Evolutionary conservation across 1,140 invertebrate genomes (phyloP).

Genomic region (Cotesia typhae): DNA sequence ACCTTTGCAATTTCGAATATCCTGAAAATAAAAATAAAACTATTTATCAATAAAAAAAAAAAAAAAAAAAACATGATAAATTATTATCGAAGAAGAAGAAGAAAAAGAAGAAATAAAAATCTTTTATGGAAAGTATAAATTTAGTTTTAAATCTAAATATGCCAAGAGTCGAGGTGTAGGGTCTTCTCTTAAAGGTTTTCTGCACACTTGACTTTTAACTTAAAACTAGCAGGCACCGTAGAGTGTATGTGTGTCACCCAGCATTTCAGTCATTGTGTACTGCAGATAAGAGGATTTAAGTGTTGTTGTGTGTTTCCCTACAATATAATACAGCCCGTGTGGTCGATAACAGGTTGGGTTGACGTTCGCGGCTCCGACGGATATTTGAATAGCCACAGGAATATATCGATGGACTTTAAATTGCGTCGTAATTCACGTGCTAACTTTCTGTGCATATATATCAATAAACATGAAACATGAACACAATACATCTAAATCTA

Average conservation of each 20-base stretch:
- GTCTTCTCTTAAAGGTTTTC: too few species aligned
- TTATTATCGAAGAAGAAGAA: too few species aligned
- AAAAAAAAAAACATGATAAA: too few species aligned
- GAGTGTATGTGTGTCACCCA: too few species aligned
- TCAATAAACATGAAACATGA: too few species aligned
- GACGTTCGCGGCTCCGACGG: slow-evolving; percentile 10
- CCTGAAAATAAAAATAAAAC: neutral
- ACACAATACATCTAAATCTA: neutral
- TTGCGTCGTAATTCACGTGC: slow-evolving; percentile 8
- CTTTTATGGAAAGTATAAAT: too few species aligned
- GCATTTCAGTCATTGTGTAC: neutral
- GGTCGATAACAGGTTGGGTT: slow-evolving; percentile 27
- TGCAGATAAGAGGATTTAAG: neutral
- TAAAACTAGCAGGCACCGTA: too few species aligned
- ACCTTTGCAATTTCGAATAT: neutral
- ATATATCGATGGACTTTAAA: slow-evolving; percentile 24
- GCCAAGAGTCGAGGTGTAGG: too few species aligned
- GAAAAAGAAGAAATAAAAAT: too few species aligned
- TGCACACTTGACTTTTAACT: too few species aligned
- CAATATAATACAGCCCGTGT: neutral
- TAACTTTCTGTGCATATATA: neutral
- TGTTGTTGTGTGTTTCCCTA: slow-evolving; percentile 11
- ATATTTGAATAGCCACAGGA: slow-evolving; percentile 4
- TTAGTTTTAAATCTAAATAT: too few species aligned
- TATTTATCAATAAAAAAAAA: too few species aligned